Evolutionary conservation across 2,113 vertebrate genomes (phyloP).

Genomic region (Paralichthys olivaceus): DNA sequence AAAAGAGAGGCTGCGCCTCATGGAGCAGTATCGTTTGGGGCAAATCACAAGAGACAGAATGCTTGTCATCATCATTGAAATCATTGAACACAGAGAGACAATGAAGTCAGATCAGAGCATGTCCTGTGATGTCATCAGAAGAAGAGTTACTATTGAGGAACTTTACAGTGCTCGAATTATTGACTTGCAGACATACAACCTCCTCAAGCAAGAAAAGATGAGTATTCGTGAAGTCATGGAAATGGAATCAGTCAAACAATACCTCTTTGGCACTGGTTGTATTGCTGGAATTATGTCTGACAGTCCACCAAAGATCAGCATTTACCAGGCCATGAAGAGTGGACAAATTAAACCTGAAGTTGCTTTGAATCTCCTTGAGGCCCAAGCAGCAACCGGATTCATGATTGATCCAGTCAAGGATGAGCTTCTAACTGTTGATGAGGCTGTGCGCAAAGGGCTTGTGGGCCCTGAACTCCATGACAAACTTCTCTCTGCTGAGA

Average conservation of each 20-base stretch:
- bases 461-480: constrained; percentile 96
- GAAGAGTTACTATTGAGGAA: constrained; percentile 86
- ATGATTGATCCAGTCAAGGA: constrained; percentile 90
- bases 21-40: constrained; percentile 91
- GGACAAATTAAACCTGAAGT: constrained; percentile 87
- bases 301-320: constrained; percentile 84
- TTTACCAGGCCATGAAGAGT: constrained; percentile 94
- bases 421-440: constrained; percentile 91
- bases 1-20: constrained; percentile 87
- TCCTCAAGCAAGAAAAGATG: constrained; percentile 89
- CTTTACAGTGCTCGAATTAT: constrained; percentile 86
- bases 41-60: constrained; percentile 93
- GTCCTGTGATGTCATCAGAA: constrained; percentile 89
- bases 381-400: constrained; percentile 96
- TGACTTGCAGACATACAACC: constrained; percentile 86
- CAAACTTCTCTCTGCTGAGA: constrained; percentile 92
- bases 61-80: constrained; percentile 96
- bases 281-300: constrained; percentile 91
- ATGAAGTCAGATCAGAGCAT: constrained; percentile 85
- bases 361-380: constrained; percentile 92
- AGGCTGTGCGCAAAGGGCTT: constrained; percentile 93
- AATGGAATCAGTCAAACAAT: constrained; percentile 84
- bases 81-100: constrained; percentile 92
- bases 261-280: constrained; percentile 91
- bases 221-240: constrained; percentile 90